These are phyloP conservation scores for Varecia variegata DNA, from an alignment of 2,797 vertebrate genomes.

Conservation along the genomic window DNA sequence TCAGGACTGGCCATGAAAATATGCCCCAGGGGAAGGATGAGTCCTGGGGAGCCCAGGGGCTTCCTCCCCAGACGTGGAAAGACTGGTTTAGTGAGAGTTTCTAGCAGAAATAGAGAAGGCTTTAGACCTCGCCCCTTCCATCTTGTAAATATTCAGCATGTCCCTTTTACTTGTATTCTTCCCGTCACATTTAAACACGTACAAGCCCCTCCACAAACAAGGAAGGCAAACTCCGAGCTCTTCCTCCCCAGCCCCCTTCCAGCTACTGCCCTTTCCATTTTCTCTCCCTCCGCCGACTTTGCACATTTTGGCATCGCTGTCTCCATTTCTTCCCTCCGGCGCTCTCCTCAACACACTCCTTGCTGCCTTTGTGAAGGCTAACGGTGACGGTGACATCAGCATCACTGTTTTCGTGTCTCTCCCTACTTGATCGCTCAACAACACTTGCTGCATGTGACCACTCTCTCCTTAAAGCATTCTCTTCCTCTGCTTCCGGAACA, in stretches of 20 bases:
- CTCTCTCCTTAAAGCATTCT: neutral
- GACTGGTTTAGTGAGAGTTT: neutral
- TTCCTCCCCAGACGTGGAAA: neutral
- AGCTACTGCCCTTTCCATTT: neutral
- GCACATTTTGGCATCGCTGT: neutral
- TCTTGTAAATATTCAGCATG: neutral
- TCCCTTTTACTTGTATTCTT: neutral
- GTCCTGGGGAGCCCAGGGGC: rapidly evolving
- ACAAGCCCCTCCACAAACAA: neutral
- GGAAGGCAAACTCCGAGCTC: neutral
- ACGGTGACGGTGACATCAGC: rapidly evolving
- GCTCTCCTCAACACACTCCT: neutral
- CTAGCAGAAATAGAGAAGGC: neutral
- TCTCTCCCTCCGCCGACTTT: neutral
- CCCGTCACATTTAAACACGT: neutral
- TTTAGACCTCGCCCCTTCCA: neutral
- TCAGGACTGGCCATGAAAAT: rapidly evolving
- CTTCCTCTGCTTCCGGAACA: neutral
- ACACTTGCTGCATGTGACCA: neutral
- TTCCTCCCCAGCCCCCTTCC: neutral
- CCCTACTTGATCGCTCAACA: neutral
- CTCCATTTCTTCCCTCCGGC: neutral
- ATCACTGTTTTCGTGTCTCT: neutral
- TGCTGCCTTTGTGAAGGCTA: neutral
- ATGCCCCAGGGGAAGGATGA: neutral